Conservation (phyloP, 2,113 vertebrate species). For the Sakesphorus luctuosus region DNA sequence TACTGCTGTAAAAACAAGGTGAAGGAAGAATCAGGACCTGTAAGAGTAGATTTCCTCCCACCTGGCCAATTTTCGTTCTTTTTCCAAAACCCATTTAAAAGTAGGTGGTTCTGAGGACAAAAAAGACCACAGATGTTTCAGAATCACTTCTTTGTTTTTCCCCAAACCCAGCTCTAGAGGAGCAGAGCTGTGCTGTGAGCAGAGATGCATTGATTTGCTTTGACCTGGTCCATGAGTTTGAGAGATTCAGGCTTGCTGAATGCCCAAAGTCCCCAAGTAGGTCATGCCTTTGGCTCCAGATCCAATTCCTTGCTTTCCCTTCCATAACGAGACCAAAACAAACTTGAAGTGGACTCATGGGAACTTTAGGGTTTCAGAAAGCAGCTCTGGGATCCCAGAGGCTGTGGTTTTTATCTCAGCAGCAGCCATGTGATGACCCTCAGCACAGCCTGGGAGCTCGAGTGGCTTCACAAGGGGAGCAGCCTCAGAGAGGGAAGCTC, state of each 20-base stretch:
- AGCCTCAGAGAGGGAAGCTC: not conserved
- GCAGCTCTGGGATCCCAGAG: not conserved
- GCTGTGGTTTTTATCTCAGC: not conserved
- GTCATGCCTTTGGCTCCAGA: not conserved
- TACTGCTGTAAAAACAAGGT: not conserved
- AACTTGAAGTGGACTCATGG: not conserved
- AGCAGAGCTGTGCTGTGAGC: not conserved
- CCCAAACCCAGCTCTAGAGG: not conserved
- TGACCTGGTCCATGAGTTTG: not conserved
- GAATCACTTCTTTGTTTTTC: not conserved
- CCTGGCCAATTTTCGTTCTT: not conserved
- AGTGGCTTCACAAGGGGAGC: not conserved
- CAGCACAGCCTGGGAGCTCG: not conserved
- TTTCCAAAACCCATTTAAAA: not conserved
- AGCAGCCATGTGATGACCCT: not conserved
- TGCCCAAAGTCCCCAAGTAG: not conserved
- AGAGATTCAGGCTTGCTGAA: not conserved
- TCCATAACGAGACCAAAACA: not conserved
- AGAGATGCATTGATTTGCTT: not conserved
- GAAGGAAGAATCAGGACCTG: not conserved
- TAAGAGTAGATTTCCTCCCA: not conserved
- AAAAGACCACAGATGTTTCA: not conserved
- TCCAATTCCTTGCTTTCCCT: not conserved
- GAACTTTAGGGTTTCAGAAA: not conserved
- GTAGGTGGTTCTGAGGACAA: not conserved